Base-by-base conservation (phyloP, 2,888 invertebrate species). In the Spilarctia lutea region DNA sequence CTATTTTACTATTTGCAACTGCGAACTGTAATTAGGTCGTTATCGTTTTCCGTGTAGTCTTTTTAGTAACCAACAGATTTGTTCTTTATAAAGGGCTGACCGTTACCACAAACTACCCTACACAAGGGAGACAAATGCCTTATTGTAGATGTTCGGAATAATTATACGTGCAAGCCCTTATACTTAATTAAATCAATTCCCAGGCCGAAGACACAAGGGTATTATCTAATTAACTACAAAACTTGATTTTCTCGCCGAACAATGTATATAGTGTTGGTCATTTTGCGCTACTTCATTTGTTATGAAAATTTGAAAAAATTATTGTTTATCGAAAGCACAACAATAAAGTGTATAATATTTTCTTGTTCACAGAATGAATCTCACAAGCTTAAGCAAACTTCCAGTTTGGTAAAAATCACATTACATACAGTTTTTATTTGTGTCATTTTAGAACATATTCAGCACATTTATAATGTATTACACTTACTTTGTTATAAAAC, bases 221-320 rank as follows among this genome's bases (percentile, higher is more conserved):
- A 56, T 72, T 33, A 68, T 67, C 30, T 68, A 60, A 72, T 72
- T 68, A 68, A 68, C 42, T n/a, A n/a, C n/a, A 30, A 45, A 72
- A 68, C 60, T 33, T 66, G 66, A 69, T 69, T 70, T 52, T 71
- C 45, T 24, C 30, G 24, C 45, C n/a, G 6, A 30, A 68, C 18
- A 68, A 60, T 6, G 27, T 30, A 30, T 27, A 63, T 30, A 18
- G 6, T 63, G 13, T 30, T 30, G 8, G 20, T 63, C 8, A 30
- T 63, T 63, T 27, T 30, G 2, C 7, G 16, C 30, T 63, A 63
- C 7, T 30, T 63, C 63, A 63, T 63, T 30, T 27, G n/a, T 60
- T 13, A 27, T 60, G 27, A 60, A 60, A 60, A n/a, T 60, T 60
- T 30, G 16, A 16, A 27, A 30, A 30, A 18, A 27, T 18, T 7